Evolutionary conservation across 2,797 vertebrate genomes (phyloP).

Genomic region (Phalanger gymnotis): DNA sequence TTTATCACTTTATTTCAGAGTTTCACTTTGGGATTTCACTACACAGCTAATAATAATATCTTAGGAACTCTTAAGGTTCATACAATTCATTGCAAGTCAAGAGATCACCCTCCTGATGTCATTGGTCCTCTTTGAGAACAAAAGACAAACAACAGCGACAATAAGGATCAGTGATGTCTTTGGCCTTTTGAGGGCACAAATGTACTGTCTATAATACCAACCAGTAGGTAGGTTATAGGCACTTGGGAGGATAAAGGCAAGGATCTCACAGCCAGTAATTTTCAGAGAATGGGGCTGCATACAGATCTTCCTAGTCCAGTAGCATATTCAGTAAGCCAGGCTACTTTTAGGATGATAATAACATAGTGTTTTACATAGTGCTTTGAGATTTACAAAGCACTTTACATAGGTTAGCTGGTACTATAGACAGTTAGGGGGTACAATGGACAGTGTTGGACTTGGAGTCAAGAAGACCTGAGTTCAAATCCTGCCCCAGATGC

Average conservation of each 20-base stretch:
- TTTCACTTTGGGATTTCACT: background rate
- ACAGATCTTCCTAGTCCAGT: background rate
- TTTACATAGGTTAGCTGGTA: background rate
- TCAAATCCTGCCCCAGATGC: background rate
- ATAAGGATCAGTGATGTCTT: background rate
- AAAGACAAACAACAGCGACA: background rate
- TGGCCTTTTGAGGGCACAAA: background rate
- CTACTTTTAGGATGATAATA: background rate
- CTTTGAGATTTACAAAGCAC: background rate
- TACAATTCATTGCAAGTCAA: background rate
- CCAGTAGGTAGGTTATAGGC: background rate
- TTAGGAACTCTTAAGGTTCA: background rate
- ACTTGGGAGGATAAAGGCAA: background rate
- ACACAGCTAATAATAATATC: background rate
- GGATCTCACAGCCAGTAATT: background rate
- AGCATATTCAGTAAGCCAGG: background rate
- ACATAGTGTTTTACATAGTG: background rate
- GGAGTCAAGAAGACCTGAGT: background rate
- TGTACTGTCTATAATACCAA: background rate
- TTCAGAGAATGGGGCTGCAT: background rate
- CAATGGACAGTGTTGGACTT: background rate
- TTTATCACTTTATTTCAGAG: background rate
- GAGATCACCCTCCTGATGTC: background rate
- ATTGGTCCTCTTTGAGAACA: background rate
- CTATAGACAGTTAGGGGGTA: background rate